Base-by-base conservation (phyloP, 2,797 vertebrate genomes). In the Capromys pilorides region DNA sequence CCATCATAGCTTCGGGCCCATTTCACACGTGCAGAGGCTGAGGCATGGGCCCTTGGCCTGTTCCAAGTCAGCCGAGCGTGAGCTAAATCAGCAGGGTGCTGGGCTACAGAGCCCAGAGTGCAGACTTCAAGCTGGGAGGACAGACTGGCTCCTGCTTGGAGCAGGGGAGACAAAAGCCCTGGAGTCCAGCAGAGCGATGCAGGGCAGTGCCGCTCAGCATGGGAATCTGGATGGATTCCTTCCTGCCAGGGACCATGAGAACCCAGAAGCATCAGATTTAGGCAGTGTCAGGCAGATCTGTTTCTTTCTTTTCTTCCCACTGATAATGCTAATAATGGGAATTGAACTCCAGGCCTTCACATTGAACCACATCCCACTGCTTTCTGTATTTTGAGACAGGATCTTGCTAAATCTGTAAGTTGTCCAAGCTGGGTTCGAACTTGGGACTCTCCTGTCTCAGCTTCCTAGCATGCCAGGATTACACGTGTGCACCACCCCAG, bases 201-300 rank as follows among this genome's bases (percentile, higher is more conserved):
- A 13, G 28, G 54, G 5, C 36, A 22, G 61, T 14, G 9, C 24
- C 4, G 9, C 21, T 2, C 59, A 16, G 8, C 6, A 0, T 3
- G 1, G 87, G 26, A 28, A 19, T 31, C 36, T 59, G 12, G 21
- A 62, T n/a, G 21, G 13, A 59, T 22, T 19, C 6, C 26, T 24
- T 69, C 51, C 26, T 41, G 57, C 51, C 1, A 1, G 5, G 45
- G 36, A 71, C 12, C 5, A 4, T 26, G 19, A 41, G 28, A 81
- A 24, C 66, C 59, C 4, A 22, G 36, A 28, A 71, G 54, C 73
- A 14, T 41, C 24, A 24, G 41, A 45, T 21, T 45, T 14, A 45
- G 6, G 24, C 13, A 45, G 13, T 24, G 6, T 28, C 7, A 24
- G 24, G 22, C 33, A 83, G 31, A 62, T 31, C 5, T 33, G 45